A percentile compares a stretch with the other conserved stretches of the same genome.
Evolutionary conservation across 2,797 vertebrate genomes (phyloP).

Genomic region (Sebastes hopkinsi): DNA sequence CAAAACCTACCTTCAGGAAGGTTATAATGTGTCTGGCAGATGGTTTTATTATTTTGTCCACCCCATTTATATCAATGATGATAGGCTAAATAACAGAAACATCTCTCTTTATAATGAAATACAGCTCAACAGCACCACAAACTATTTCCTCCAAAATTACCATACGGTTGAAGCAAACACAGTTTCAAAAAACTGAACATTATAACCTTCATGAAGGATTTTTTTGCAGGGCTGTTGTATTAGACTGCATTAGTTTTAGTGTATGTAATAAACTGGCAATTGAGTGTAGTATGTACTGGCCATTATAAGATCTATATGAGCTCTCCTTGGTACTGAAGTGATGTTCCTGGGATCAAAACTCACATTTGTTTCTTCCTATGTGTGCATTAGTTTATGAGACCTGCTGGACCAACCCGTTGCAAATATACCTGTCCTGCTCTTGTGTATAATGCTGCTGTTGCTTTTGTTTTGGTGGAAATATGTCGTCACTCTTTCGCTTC

Average conservation of each 20-base stretch:
- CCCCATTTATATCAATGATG: not conserved
- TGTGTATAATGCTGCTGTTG: not conserved
- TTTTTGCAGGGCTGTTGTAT: not conserved
- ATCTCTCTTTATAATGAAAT: not conserved
- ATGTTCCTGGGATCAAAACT: slow-evolving; percentile 5
- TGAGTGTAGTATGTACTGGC: not conserved
- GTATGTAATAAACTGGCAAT: not conserved
- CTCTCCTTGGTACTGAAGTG: slow-evolving; percentile 44
- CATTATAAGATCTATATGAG: not conserved
- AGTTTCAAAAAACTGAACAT: not conserved
- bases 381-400: not conserved
- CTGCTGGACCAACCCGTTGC: not conserved
- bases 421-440: not conserved
- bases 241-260: not conserved
- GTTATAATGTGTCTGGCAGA: not conserved
- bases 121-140: not conserved
- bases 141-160: not conserved
- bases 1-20: no score
- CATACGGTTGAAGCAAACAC: not conserved
- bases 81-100: not conserved
- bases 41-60: not conserved
- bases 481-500: not conserved
- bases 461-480: not conserved
- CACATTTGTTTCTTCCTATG: not conserved
- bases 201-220: not conserved